Evolutionary conservation across 2,113 vertebrate genomes (phyloP).

Genomic region (Nothobranchius kuhntae): DNA sequence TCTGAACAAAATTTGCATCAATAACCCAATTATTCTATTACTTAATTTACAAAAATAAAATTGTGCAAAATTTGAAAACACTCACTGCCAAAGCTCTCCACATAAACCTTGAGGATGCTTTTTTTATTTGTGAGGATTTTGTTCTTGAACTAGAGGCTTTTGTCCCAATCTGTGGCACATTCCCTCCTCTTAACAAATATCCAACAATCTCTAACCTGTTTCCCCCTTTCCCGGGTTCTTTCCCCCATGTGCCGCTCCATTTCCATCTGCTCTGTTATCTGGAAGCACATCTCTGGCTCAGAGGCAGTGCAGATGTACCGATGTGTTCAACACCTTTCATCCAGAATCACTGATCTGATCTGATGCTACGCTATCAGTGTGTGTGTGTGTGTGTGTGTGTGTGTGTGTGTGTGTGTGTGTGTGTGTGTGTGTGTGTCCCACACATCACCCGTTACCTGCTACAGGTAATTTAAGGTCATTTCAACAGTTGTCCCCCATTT

Average conservation of each 20-base stretch:
- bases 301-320: conserved; percentile 10
- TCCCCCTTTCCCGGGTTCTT: neutral
- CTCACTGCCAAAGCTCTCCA: no score
- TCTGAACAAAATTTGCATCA: no score
- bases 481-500: conserved; percentile 17
- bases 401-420: conserved; percentile 12
- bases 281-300: conserved; percentile 5
- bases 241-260: neutral
- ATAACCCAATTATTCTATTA: no score
- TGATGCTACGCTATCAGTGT: conserved; percentile 4
- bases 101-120: no score
- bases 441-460: conserved; percentile 19
- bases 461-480: conserved; percentile 33
- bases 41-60: no score
- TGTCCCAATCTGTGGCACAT: neutral
- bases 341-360: conserved; percentile 8
- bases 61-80: no score
- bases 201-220: neutral
- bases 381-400: conserved; percentile 22
- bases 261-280: conserved; percentile 2
- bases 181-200: neutral
- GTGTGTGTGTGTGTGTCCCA: conserved; percentile 6
- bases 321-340: conserved; percentile 8
- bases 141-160: no score
- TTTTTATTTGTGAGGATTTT: no score